Evolutionary conservation across 2,888 invertebrate genomes (phyloP), one percentile per base, ranked within the genome.

Genomic region (Minunthozetes semirufus): DNA sequence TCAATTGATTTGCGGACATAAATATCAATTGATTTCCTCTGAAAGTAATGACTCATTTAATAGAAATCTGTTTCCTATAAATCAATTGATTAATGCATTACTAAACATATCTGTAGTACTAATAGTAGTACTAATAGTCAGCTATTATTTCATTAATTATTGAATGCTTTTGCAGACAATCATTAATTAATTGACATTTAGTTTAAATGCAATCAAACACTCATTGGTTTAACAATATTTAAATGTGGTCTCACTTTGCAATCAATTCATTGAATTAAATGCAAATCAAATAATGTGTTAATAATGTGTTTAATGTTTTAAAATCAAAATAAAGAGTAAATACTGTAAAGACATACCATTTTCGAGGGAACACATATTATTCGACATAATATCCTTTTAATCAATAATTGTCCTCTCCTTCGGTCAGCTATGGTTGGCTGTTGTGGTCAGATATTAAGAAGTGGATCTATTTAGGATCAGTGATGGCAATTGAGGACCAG

Each of bases 361-460:
- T 25, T 70, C 70, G 46, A 70, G 70, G 9, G 70, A 70, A 70
- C 70, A 70, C 70, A 70, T 48, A 25, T 70, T 42, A 22, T 70
- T 46, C 46, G 70, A 70, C 70, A 70, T 70, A 42, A 42, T 22
- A 15, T 15, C 15, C 22, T 9, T 11, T 50, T 11, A 13, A 48
- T n/a, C n/a, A 29, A 27, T 15, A 17, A 29, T 59, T 27, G 25
- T 6, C 22, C 13, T 17, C 8, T 59, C 1, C 4, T 22, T 53
- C 48, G 17, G 29, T 17, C 27, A 27, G 17, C 63, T 19, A 66
- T 13, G 33, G n/a, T 4, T 29, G 6, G 33, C 19, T 59, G 19
- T 22, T 48, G 3, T 9, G 3, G 5, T 50, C n/a, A 9, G 42
- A 13, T 42, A 6, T 42, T 6, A 1, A 42, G 8, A 13, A 9